phyloP scores from a whole-genome alignment of 2,888 invertebrate species.

The Pyrocoelia pectoralis region DNA sequence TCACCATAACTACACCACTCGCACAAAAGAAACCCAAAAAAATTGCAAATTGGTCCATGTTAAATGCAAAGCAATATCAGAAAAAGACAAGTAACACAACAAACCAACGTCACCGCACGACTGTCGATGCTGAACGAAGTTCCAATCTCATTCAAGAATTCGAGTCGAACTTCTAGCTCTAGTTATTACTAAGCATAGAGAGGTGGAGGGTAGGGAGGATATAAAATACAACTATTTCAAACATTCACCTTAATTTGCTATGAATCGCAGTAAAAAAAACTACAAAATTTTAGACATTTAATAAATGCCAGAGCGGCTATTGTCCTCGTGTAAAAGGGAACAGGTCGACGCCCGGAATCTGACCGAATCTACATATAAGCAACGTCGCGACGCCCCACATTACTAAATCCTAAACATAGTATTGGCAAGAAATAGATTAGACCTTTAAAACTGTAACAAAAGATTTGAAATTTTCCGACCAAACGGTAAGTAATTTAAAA shows the following conservation, averaged over 20 bases:
- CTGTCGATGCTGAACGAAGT: slow-evolving; percentile 32
- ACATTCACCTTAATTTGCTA: slow-evolving; percentile 13
- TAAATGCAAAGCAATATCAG: slow-evolving; percentile 11
- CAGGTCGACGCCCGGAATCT: slow-evolving; percentile 51
- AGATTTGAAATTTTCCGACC: not conserved
- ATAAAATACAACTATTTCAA: slow-evolving; percentile 19
- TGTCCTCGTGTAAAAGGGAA: slow-evolving; percentile 24
- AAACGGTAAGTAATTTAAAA: not conserved
- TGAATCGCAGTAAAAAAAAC: slow-evolving; percentile 11
- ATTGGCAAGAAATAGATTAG: slow-evolving; percentile 51
- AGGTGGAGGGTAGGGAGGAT: slow-evolving; percentile 22
- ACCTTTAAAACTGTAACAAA: slow-evolving; percentile 41
- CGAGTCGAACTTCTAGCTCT: slow-evolving; percentile 41
- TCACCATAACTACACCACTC: not conserved
- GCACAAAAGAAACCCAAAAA: not conserved
- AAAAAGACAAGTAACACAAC: slow-evolving; percentile 24
- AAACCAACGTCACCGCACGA: slow-evolving; percentile 30
- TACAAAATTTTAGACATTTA: slow-evolving; percentile 12
- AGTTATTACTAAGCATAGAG: slow-evolving; percentile 27
- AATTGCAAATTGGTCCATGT: slow-evolving; percentile 4
- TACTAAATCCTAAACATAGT: slow-evolving; percentile 46
- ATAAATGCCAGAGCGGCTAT: slow-evolving; percentile 27
- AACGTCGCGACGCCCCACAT: slow-evolving; percentile 52
- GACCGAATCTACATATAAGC: slow-evolving; percentile 56
- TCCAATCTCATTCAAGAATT: slow-evolving; percentile 43